Evolutionary conservation across 2,797 vertebrate genomes (phyloP), one percentile per base, ranked within the genome.

Genomic region (Cossypha niveicapilla): DNA sequence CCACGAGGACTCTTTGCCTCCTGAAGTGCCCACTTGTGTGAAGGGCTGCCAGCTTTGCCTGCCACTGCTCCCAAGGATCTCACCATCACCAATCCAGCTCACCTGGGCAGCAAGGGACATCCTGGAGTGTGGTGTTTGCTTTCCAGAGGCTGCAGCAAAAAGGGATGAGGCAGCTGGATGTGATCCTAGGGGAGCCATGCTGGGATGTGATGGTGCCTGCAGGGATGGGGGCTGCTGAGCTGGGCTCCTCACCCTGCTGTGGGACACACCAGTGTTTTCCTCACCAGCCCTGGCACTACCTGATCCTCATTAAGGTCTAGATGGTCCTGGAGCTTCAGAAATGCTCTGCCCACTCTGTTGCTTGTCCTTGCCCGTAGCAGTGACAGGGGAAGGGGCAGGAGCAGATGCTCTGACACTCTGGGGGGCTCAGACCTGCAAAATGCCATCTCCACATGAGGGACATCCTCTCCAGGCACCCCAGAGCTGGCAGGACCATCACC

Each of bases 151-250:
- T 2, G 3, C 2, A 35, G 47, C 18, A 32, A 3, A 22, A 39
- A 34, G 18, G 34, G 35, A 4, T 1, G 25, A 63, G 28, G 5
- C 0, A 1, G 27, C 19, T 32, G 56, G 30, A 4, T 9, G 41
- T 15, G 18, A 2, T 12, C 50, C 51, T 21, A 13, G 34, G 39
- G 51, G 27, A 48, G 67, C 67, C n/a, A 30, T 0, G 1, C 41
- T 1, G 14, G n/a, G 23, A 7, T 15, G 15, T 9, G 58, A 3
- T 2, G 19, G 35, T 32, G 45, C 41, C 68, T 41, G 44, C 25
- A 32, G 68, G 71, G 34, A 4, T 42, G 54, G 65, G n/a, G 18
- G 39, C 57, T 68, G 54, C 60, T 50, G 28, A 25, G 35, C 76
- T 2, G 15, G 24, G 14, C 65, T 35, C 44, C 50, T 54, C 58